A percentile compares a stretch with the other conserved stretches of the same genome.
Evolutionary conservation across 2,113 vertebrate genomes (phyloP).

Genomic region (Pseudorectes ferrugineus): DNA sequence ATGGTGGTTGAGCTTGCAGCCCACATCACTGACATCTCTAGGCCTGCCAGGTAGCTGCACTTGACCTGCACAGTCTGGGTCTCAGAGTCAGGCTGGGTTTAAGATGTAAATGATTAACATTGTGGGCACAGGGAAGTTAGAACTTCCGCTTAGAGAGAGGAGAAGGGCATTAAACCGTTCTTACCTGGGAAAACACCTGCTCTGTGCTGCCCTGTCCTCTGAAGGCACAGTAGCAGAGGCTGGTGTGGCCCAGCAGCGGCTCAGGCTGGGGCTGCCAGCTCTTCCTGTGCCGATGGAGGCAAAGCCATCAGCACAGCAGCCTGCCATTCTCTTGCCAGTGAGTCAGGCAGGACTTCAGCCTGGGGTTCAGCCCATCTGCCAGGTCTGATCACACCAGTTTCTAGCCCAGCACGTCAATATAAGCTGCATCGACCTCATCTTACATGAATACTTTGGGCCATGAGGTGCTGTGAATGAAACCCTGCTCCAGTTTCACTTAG

Average conservation of each 20-base stretch:
- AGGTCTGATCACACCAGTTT: not conserved
- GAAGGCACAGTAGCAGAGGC: not conserved
- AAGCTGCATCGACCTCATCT: rapidly evolving
- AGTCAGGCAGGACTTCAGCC: not conserved
- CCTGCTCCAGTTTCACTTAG: not conserved
- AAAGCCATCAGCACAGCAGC: not conserved
- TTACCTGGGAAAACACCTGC: not conserved
- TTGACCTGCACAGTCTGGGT: not conserved
- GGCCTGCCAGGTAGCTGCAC: not conserved
- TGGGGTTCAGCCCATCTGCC: not conserved
- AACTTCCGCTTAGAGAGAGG: not conserved
- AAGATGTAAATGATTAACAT: not conserved
- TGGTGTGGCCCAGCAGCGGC: not conserved
- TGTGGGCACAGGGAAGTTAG: not conserved
- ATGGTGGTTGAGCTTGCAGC: not conserved
- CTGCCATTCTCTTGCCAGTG: not conserved
- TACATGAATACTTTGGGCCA: rapidly evolving
- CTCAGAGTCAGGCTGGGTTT: not conserved
- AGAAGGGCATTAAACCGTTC: not conserved
- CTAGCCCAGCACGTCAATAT: not conserved
- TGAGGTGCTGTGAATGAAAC: not conserved
- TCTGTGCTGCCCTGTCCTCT: not conserved
- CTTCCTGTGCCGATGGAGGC: rapidly evolving
- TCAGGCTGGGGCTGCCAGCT: not conserved
- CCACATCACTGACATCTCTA: not conserved